Conservation (phyloP, 2,797 vertebrate genomes). For the Acipenser ruthenus region DNA sequence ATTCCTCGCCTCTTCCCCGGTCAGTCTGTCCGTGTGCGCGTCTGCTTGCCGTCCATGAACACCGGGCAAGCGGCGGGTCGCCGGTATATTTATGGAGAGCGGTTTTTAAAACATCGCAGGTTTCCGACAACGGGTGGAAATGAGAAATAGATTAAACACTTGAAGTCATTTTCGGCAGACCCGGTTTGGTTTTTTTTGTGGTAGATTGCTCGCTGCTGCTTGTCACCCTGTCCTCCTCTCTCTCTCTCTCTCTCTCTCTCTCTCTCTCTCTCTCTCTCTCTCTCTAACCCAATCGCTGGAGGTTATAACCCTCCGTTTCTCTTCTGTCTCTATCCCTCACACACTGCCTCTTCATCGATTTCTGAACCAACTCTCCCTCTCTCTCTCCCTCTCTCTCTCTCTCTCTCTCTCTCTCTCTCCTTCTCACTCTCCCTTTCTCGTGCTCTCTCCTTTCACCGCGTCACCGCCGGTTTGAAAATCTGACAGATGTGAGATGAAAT, state of each 20-base stretch:
- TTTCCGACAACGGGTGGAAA: too few species aligned
- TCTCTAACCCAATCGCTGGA: conserved; percentile 9
- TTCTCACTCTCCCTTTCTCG: conserved; percentile 16
- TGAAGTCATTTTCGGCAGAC: too few species aligned
- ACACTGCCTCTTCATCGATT: conserved; percentile 73
- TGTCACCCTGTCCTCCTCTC: background rate
- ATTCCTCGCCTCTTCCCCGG: background rate
- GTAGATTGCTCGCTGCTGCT: background rate
- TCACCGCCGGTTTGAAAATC: conserved; percentile 76
- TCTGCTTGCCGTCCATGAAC: conserved; percentile 35
- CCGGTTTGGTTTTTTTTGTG: too few species aligned
- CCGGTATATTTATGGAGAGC: too few species aligned
- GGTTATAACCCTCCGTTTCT: conserved; percentile 56
- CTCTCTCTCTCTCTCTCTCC: background rate
- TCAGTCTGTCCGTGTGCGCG: conserved; percentile 45
- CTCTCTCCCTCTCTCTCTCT: background rate
- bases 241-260: background rate
- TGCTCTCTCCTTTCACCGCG: conserved; percentile 59
- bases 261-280: too few species aligned
- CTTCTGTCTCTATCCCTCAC: conserved; percentile 38
- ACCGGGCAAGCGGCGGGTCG: too few species aligned
- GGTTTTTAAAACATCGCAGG: too few species aligned
- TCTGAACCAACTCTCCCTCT: conserved; percentile 52
- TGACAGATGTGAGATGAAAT: conserved; percentile 84
- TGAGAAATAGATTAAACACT: too few species aligned